These are phyloP conservation scores for Pherbina coryleti DNA, from an alignment of 2,888 invertebrate species.

Conservation along the genomic window DNA sequence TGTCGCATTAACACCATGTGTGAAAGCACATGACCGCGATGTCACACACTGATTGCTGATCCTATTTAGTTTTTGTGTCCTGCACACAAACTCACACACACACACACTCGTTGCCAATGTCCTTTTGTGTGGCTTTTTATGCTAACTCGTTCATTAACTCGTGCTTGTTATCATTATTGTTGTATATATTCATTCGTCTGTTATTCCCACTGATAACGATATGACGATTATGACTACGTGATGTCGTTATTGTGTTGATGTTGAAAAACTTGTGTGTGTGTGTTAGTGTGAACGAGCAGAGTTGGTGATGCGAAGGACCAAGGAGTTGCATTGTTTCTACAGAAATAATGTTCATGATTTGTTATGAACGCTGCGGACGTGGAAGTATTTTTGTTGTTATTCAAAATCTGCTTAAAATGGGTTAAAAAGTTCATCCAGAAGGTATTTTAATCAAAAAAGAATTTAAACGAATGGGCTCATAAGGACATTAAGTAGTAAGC, in stretches of 20 bases:
- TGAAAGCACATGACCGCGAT: not conserved
- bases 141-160: constrained; percentile 32
- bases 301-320: not conserved
- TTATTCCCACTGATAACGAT: constrained; percentile 31
- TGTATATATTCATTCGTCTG: constrained; percentile 28
- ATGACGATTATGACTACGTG: constrained; percentile 20
- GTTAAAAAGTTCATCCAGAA: not conserved
- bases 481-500: not conserved
- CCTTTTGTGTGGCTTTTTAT: constrained; percentile 10
- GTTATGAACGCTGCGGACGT: not conserved
- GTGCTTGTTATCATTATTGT: constrained; percentile 32
- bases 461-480: not conserved
- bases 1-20: no score
- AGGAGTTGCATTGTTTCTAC: not conserved
- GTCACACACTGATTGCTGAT: not conserved
- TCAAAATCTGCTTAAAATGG: no score
- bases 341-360: not conserved
- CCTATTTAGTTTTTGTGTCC: not conserved
- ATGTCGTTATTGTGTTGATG: constrained; percentile 11
- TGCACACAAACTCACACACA: no score
- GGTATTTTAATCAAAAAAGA: not conserved
- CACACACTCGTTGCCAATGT: not conserved
- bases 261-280: not conserved
- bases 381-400: not conserved
- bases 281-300: not conserved